Percentiles rank a stretch among this genome's conserved stretches.
These are phyloP conservation scores for Emmelina monodactyla DNA, from an alignment of 2,888 invertebrate genomes.

Conservation along the genomic window DNA sequence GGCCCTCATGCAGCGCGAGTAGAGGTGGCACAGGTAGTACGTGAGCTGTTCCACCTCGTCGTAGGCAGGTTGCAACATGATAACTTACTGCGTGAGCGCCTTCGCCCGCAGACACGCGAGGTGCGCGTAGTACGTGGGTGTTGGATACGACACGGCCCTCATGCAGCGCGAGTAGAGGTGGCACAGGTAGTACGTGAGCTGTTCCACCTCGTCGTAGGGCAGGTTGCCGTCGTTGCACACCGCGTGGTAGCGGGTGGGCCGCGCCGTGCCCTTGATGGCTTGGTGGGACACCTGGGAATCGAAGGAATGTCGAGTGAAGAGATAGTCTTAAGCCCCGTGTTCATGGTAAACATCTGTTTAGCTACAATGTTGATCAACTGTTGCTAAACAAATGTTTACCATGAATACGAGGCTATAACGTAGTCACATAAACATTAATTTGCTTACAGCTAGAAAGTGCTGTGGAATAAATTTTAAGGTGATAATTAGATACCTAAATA, in stretches of 20 bases:
- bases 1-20: constrained; percentile 81
- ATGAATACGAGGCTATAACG: no score
- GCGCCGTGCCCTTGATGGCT: constrained; percentile 81
- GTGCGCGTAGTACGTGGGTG: constrained; percentile 89
- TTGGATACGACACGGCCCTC: constrained; percentile 84
- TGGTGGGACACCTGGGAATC: constrained; percentile 66
- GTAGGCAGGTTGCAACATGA: background rate
- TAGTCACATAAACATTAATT: no score
- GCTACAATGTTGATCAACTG: no score
- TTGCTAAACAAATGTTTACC: no score
- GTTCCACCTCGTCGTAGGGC: constrained; percentile 77
- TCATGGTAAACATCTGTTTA: no score
- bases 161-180: constrained; percentile 87
- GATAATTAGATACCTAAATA: no score
- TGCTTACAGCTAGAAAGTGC: no score
- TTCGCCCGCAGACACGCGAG: constrained; percentile 80
- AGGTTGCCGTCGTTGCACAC: constrained; percentile 81
- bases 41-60: constrained; percentile 82
- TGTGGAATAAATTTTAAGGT: no score
- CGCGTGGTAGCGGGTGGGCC: constrained; percentile 86
- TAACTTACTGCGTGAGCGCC: constrained; percentile 55
- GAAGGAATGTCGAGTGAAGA: no score
- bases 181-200: constrained; percentile 82
- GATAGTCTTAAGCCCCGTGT: no score
- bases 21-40: constrained; percentile 86